Percentiles rank a stretch among this genome's conserved stretches.
These are phyloP conservation scores for Buceros bicornis DNA, from an alignment of 2,797 vertebrate genomes.

Conservation along the genomic window DNA sequence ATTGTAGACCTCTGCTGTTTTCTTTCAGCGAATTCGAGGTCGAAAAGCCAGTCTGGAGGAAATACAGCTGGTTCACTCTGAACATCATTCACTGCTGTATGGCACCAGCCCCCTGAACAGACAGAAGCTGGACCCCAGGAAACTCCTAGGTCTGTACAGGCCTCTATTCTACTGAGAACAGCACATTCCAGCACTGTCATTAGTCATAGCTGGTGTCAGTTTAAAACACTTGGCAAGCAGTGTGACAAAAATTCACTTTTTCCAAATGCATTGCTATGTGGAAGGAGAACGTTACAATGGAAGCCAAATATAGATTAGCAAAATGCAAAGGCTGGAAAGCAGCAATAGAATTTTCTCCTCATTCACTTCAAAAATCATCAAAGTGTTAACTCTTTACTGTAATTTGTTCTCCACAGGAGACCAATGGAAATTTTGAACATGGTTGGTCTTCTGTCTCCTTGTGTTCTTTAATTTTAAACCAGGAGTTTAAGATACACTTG, in stretches of 20 bases:
- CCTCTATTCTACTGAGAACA: slow-evolving; percentile 79
- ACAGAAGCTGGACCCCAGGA: slow-evolving; percentile 86
- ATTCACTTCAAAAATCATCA: slow-evolving; percentile 30
- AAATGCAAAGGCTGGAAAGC: slow-evolving; percentile 61
- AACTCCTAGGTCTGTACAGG: slow-evolving; percentile 82
- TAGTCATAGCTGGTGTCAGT: slow-evolving; percentile 80
- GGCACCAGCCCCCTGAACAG: slow-evolving; percentile 84
- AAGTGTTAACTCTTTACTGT: slow-evolving; percentile 34
- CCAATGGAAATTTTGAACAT: not conserved
- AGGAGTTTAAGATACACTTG: slow-evolving; percentile 44
- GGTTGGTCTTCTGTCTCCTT: slow-evolving; percentile 1
- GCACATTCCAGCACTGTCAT: slow-evolving; percentile 81
- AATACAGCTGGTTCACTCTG: slow-evolving; percentile 86
- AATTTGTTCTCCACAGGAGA: not conserved
- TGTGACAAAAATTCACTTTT: slow-evolving; percentile 76
- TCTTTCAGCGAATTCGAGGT: slow-evolving; percentile 86
- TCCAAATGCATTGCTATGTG: slow-evolving; percentile 74
- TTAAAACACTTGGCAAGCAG: slow-evolving; percentile 80
- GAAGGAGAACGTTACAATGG: slow-evolving; percentile 63
- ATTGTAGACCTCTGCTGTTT: slow-evolving; percentile 81
- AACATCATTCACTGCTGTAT: slow-evolving; percentile 85
- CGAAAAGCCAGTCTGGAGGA: slow-evolving; percentile 87
- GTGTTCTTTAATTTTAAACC: slow-evolving; percentile 7
- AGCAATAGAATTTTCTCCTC: not conserved
- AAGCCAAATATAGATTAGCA: slow-evolving; percentile 68